These are phyloP conservation scores for Phanerotoma sp. DNA, from an alignment of 2,888 invertebrate genomes.

Conservation along the genomic window DNA sequence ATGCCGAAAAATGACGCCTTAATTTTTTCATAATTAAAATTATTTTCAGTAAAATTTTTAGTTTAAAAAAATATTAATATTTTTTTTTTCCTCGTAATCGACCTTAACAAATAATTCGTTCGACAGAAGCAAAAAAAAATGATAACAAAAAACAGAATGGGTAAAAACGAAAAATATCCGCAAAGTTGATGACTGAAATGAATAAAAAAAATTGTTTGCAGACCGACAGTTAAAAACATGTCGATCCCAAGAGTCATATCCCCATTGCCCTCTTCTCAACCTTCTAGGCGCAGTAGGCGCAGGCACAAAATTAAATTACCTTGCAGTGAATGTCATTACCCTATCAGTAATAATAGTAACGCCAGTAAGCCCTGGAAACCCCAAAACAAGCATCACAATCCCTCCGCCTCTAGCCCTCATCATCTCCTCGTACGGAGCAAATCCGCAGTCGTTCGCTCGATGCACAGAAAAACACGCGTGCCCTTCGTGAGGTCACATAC, in stretches of 20 bases:
- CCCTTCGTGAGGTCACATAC: slow-evolving; percentile 56
- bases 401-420: slow-evolving; percentile 31
- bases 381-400: slow-evolving; percentile 33
- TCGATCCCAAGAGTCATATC: slow-evolving; percentile 57
- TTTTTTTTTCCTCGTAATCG: too few species aligned
- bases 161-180: slow-evolving; percentile 4
- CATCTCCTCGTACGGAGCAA: slow-evolving; percentile 58
- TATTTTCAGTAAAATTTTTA: too few species aligned
- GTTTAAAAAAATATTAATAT: too few species aligned
- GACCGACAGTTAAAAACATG: slow-evolving; percentile 58
- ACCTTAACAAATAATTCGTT: too few species aligned
- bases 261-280: slow-evolving; percentile 48
- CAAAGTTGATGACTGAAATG: neutral
- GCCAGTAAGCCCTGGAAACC: slow-evolving; percentile 31
- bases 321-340: slow-evolving; percentile 50
- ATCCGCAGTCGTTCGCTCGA: slow-evolving; percentile 58
- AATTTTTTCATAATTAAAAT: too few species aligned
- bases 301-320: slow-evolving; percentile 57
- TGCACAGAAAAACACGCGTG: slow-evolving; percentile 56
- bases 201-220: slow-evolving; percentile 53
- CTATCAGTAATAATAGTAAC: slow-evolving; percentile 38
- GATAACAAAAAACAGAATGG: slow-evolving; percentile 3
- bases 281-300: slow-evolving; percentile 58
- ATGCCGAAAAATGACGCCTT: too few species aligned
- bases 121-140: neutral